Evolutionary conservation across 2,797 vertebrate genomes (phyloP).

Genomic region (Delichon dasypus): DNA sequence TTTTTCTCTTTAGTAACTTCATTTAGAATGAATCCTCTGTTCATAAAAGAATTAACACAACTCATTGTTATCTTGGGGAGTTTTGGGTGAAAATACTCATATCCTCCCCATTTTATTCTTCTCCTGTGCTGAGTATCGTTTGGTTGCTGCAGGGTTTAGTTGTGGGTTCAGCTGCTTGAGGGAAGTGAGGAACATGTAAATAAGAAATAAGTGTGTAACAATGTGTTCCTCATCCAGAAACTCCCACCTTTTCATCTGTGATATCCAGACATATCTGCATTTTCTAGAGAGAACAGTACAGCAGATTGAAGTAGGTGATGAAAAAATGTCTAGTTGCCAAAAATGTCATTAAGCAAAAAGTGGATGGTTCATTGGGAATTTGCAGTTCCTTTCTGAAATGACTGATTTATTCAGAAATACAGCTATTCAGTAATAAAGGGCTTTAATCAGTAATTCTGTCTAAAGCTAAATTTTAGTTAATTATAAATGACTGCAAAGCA

Average conservation of each 20-base stretch:
- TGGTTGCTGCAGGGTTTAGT: background rate
- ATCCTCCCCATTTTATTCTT: background rate
- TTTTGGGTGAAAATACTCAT: background rate
- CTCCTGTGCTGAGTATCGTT: background rate
- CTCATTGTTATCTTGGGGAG: background rate
- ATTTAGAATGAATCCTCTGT: background rate
- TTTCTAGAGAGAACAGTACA: background rate
- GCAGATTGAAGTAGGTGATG: conserved; percentile 5
- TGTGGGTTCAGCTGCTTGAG: background rate
- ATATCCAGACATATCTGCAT: background rate
- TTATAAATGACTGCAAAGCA: background rate
- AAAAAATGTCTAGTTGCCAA: background rate
- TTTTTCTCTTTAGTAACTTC: background rate
- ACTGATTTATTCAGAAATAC: background rate
- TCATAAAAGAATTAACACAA: background rate
- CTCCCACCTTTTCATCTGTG: conserved; percentile 35
- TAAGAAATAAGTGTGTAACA: background rate
- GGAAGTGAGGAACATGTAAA: background rate
- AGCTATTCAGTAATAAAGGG: background rate
- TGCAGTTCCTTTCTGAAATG: background rate
- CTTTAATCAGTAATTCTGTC: background rate
- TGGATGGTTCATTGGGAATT: background rate
- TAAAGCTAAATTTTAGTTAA: background rate
- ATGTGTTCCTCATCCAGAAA: conserved; percentile 7
- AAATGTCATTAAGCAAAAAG: background rate